These are phyloP conservation scores for Dolichomitus sp. DNA, from an alignment of 2,888 invertebrate species.

Conservation along the genomic window DNA sequence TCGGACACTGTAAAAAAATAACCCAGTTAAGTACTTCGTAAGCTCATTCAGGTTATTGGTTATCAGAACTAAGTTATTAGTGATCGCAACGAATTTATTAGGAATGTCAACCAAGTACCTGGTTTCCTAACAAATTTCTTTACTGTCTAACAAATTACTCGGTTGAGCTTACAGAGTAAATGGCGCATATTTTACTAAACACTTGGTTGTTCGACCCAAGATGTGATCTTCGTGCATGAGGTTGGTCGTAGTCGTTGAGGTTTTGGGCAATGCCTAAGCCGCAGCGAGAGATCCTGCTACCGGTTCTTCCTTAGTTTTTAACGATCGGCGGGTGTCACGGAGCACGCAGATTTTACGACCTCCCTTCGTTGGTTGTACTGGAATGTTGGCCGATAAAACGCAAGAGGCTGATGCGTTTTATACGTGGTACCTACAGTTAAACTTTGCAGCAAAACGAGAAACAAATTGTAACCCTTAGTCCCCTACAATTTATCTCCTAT, in stretches of 20 bases:
- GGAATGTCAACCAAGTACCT: too few species aligned
- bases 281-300: conserved; percentile 27
- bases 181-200: conserved; percentile 3
- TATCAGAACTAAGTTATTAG: too few species aligned
- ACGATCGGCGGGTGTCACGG: conserved; percentile 65
- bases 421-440: neutral
- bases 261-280: neutral
- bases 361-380: conserved; percentile 6
- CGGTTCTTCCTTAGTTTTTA: conserved; percentile 61
- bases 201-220: conserved; percentile 14
- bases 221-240: neutral
- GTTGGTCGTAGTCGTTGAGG: neutral
- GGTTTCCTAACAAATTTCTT: too few species aligned
- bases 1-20: too few species aligned
- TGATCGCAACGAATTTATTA: too few species aligned
- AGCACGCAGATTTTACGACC: conserved; percentile 55
- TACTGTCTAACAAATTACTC: too few species aligned
- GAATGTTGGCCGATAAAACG: conserved; percentile 42
- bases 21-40: too few species aligned
- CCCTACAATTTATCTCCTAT: neutral
- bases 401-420: conserved; percentile 47
- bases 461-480: conserved; percentile 21
- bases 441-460: conserved; percentile 16
- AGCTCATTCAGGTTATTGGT: too few species aligned
- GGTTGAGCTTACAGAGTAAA: neutral